Evolutionary conservation across 1,140 invertebrate species (phyloP).

Genomic region (Sinonovacula constricta): DNA sequence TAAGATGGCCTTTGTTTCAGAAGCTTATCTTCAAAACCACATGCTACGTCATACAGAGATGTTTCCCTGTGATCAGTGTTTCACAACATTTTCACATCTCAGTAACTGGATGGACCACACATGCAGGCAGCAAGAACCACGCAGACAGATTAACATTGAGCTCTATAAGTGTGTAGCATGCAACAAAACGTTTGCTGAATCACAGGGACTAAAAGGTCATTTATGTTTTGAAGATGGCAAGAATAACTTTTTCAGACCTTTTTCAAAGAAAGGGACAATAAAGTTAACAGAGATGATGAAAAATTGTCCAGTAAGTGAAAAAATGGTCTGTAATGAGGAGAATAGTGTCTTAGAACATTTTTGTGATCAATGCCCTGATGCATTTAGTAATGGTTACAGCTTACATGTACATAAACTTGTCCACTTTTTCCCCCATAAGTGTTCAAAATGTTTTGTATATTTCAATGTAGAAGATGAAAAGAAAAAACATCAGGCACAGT

Average conservation of each 20-base stretch:
- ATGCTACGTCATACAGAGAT: not conserved
- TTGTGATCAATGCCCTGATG: not conserved
- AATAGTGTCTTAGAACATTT: not conserved
- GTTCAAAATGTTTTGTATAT: conserved; percentile 24
- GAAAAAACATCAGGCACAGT: conserved; percentile 13
- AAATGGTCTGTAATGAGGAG: not conserved
- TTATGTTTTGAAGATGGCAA: not conserved
- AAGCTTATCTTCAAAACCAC: not conserved
- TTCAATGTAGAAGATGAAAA: conserved; percentile 14
- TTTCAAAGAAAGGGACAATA: not conserved
- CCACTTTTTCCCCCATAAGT: not conserved
- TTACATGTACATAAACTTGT: not conserved
- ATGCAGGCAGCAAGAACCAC: not conserved
- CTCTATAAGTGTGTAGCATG: not conserved
- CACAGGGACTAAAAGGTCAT: not conserved
- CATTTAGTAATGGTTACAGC: not conserved
- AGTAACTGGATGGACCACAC: not conserved
- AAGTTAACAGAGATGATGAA: not conserved
- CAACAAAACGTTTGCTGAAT: not conserved
- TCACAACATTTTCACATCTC: not conserved
- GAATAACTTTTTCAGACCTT: not conserved
- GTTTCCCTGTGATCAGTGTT: not conserved
- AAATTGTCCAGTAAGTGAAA: not conserved
- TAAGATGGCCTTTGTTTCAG: not conserved
- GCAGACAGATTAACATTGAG: not conserved